Percentiles rank a stretch among this genome's conserved stretches.
phyloP scores from a whole-genome alignment of 2,113 vertebrate genomes.

The Pionites leucogaster region DNA sequence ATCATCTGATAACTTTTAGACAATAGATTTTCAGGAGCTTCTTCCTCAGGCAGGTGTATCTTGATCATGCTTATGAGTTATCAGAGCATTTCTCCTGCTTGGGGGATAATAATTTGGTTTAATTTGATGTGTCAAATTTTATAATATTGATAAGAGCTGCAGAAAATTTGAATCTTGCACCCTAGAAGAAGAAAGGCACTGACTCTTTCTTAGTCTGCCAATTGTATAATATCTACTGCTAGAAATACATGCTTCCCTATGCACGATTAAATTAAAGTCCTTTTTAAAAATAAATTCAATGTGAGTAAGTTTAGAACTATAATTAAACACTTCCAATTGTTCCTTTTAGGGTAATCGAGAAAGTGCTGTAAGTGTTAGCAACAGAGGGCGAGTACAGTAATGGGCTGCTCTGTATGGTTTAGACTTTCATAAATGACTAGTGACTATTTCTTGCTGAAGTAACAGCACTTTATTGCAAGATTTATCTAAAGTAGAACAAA shows the following conservation, averaged over 20 bases:
- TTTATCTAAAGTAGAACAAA: background rate
- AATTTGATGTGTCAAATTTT: background rate
- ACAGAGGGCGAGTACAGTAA: background rate
- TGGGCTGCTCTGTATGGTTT: background rate
- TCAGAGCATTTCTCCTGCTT: background rate
- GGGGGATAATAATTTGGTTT: background rate
- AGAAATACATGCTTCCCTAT: background rate
- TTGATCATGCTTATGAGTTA: background rate
- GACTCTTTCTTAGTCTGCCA: background rate
- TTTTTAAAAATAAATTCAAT: background rate
- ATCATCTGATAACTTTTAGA: background rate
- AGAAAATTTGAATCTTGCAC: background rate
- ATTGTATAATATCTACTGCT: background rate
- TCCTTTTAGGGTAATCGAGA: background rate
- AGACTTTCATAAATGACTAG: background rate
- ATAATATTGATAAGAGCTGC: background rate
- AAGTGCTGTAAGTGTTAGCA: background rate
- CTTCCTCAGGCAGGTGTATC: background rate
- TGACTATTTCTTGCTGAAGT: conserved; percentile 16
- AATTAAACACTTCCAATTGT: conserved; percentile 19
- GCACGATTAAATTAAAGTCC: background rate
- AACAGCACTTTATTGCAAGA: background rate
- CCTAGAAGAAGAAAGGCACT: background rate
- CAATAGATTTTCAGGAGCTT: background rate
- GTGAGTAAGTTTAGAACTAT: background rate